Evolutionary conservation across 92 coral and sea anemone genomes (phyloP).

Genomic region (Porites divaricata): DNA sequence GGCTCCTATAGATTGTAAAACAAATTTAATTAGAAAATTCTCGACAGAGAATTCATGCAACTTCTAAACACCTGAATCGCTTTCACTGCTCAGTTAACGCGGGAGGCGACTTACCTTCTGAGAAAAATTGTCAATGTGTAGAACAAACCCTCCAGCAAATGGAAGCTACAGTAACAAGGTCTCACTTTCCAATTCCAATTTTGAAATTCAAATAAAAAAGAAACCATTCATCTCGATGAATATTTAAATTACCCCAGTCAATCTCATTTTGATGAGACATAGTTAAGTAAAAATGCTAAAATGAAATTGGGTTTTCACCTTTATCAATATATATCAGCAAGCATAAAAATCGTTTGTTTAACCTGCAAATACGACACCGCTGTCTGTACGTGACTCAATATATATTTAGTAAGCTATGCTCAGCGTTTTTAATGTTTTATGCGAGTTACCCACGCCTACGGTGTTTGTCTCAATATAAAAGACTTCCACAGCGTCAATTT

Average conservation of each 20-base stretch:
- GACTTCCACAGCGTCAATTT: background rate
- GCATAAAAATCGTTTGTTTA: background rate
- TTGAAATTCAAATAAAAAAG: background rate
- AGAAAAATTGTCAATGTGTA: no score
- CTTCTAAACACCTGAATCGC: background rate
- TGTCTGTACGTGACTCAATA: background rate
- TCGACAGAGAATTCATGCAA: background rate
- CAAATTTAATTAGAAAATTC: background rate
- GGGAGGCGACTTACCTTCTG: background rate
- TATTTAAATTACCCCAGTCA: background rate
- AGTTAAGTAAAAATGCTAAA: no score
- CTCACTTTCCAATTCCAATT: background rate
- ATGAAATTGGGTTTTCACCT: background rate
- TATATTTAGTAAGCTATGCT: background rate
- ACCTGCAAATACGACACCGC: background rate
- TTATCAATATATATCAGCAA: background rate
- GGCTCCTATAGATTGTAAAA: background rate
- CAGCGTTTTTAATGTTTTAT: background rate
- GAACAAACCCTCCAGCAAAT: no score
- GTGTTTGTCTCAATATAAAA: background rate
- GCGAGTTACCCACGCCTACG: background rate
- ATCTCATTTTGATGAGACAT: background rate
- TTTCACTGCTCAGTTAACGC: background rate
- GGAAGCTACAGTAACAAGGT: no score
- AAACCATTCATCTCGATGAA: background rate